Evolutionary conservation across 2,888 invertebrate genomes (phyloP).

Genomic region (Calliscelio sp.): DNA sequence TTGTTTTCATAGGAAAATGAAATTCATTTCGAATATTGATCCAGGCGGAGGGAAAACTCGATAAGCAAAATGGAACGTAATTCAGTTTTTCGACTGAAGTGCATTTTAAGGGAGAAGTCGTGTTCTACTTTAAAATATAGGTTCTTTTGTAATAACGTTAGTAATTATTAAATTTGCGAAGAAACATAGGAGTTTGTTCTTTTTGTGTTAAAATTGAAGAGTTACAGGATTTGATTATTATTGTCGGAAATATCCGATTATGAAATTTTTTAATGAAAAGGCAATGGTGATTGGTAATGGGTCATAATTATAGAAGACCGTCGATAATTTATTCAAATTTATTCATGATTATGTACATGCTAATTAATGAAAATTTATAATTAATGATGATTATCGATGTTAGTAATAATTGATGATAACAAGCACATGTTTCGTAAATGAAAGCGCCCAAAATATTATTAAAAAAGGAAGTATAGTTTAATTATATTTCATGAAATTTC

Average conservation of each 20-base stretch:
- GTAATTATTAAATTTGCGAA: neutral
- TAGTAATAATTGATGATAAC: slow-evolving; percentile 18
- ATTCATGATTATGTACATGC: slow-evolving; percentile 37
- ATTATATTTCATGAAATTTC: too few species aligned
- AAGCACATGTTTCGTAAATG: slow-evolving; percentile 6
- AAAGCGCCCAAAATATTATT: too few species aligned
- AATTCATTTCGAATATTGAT: slow-evolving; percentile 41
- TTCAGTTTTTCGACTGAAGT: slow-evolving; percentile 8
- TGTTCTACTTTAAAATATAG: neutral
- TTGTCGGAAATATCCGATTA: neutral
- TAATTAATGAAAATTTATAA: slow-evolving; percentile 44
- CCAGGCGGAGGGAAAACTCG: slow-evolving; percentile 6
- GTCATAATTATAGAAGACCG: slow-evolving; percentile 25
- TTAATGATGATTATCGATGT: slow-evolving; percentile 7
- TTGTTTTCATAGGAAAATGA: slow-evolving; percentile 9
- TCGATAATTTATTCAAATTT: slow-evolving; percentile 37
- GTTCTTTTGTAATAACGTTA: neutral
- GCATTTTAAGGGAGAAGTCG: neutral
- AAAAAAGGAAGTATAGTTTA: too few species aligned
- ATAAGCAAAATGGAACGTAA: slow-evolving; percentile 27
- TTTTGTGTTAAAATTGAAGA: too few species aligned
- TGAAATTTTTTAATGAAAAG: neutral
- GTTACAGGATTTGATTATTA: too few species aligned
- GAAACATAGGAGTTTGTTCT: too few species aligned
- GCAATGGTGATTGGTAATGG: slow-evolving; percentile 10